Percentiles rank a stretch among this genome's conserved stretches.
Conservation (phyloP, 2,113 vertebrate species). For the Myiozetetes cayanensis region DNA sequence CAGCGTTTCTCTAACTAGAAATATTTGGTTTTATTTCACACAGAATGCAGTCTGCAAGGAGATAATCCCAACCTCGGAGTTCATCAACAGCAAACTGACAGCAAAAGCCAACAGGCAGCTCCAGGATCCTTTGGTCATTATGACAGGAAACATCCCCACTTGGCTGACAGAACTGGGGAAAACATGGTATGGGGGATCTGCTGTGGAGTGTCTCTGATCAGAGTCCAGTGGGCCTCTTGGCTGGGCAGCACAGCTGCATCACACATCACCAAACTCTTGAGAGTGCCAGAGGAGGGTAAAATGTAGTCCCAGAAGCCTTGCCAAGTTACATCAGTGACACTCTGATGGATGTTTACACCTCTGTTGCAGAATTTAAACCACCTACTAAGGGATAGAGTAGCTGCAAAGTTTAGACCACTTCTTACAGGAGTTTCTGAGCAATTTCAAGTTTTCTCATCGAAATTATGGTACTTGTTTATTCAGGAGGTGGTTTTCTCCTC, state of each 20-base stretch:
- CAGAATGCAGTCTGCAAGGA: slow-evolving; percentile 98
- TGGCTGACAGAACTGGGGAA: slow-evolving; percentile 98
- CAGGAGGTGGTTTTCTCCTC: neutral
- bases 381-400: neutral
- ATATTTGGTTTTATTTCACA: neutral
- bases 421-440: neutral
- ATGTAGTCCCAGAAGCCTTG: neutral
- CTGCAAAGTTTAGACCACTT: neutral
- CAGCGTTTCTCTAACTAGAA: neutral
- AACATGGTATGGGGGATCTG: slow-evolving; percentile 83
- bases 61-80: slow-evolving; percentile 93
- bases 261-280: neutral
- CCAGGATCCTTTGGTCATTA: slow-evolving; percentile 98
- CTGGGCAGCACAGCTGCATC: neutral
- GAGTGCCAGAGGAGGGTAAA: neutral
- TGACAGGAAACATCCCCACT: slow-evolving; percentile 98
- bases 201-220: neutral
- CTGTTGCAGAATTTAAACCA: neutral
- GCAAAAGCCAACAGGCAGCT: slow-evolving; percentile 98
- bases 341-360: neutral
- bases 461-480: neutral
- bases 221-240: neutral
- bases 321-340: neutral
- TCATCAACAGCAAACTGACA: slow-evolving; percentile 98
- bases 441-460: neutral